Evolutionary conservation across 2,113 vertebrate species (phyloP).

Genomic region (Panthera uncia): DNA sequence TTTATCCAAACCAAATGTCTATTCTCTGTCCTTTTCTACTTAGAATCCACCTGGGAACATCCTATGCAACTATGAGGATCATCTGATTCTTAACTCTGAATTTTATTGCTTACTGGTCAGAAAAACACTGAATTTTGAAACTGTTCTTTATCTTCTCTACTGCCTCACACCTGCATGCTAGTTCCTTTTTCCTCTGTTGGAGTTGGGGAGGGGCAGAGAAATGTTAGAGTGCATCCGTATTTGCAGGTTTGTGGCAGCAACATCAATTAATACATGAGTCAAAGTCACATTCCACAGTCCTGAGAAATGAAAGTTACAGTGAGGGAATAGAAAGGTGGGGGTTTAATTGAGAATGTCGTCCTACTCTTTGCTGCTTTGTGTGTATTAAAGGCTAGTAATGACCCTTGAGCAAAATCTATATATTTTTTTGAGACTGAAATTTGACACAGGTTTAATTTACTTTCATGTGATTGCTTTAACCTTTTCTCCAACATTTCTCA

Average conservation of each 20-base stretch:
- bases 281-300: neutral
- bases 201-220: neutral
- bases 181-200: neutral
- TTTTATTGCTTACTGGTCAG: neutral
- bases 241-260: conserved; percentile 21
- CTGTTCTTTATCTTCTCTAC: neutral
- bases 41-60: neutral
- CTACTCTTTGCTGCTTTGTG: conserved; percentile 55
- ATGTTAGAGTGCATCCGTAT: neutral
- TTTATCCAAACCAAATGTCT: neutral
- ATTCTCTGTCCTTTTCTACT: neutral
- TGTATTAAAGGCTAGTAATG: neutral
- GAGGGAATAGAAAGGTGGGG: neutral
- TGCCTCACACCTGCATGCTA: neutral
- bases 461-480: neutral
- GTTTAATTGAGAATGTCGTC: conserved; percentile 60
- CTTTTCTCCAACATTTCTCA: neutral
- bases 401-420: neutral
- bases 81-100: neutral
- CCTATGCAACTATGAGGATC: neutral
- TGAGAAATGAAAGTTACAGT: conserved; percentile 36
- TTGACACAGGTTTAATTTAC: neutral
- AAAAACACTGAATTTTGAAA: neutral
- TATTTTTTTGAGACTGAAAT: neutral
- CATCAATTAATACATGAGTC: neutral